These are phyloP conservation scores for Xestoiulus laeticollis DNA, from an alignment of 2,888 invertebrate genomes.

Conservation along the genomic window DNA sequence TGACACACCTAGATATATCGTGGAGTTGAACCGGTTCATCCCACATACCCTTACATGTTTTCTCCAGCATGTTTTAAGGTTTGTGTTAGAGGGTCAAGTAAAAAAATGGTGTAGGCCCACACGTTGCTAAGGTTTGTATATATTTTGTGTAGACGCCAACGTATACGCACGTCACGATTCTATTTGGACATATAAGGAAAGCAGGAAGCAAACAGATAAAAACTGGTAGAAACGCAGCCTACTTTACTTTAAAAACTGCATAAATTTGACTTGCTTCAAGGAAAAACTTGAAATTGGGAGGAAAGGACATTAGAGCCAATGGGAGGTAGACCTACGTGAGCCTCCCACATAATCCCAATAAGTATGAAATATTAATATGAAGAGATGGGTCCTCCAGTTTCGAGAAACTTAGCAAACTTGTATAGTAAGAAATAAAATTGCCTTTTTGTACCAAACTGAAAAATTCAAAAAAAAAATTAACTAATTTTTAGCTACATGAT, in stretches of 20 bases:
- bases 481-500: no score
- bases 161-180: neutral
- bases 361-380: neutral
- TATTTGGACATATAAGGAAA: conserved; percentile 1
- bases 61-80: neutral
- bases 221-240: conserved; percentile 7
- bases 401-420: neutral
- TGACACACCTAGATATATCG: conserved; percentile 23
- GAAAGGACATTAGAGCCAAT: neutral
- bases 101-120: neutral
- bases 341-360: neutral
- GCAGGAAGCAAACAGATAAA: neutral
- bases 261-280: neutral
- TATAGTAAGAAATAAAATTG: neutral
- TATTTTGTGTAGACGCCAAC: neutral
- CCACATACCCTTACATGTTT: neutral
- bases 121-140: neutral
- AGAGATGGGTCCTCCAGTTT: neutral
- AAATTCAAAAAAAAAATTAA: neutral
- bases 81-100: neutral
- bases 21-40: neutral
- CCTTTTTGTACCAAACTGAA: no score
- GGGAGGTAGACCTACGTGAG: neutral
- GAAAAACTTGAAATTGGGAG: neutral
- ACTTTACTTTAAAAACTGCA: neutral